Conservation (phyloP, 2,888 invertebrate genomes). For the Poecilus cupreus region DNA sequence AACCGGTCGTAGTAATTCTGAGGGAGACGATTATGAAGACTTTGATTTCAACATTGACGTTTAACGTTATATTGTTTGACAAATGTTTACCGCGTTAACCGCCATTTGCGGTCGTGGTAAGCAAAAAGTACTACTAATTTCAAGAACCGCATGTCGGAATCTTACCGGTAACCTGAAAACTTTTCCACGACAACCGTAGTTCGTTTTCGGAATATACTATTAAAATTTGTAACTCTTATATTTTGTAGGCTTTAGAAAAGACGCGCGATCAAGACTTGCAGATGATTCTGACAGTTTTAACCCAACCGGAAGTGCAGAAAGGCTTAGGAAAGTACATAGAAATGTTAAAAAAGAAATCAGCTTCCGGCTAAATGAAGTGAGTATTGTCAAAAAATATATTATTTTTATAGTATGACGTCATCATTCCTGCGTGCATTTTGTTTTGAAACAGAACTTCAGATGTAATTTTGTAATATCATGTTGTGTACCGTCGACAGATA, state of each 20-base stretch:
- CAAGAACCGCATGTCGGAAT: no score
- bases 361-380: slow-evolving; percentile 43
- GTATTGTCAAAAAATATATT: slow-evolving; percentile 1
- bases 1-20: no score
- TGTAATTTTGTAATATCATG: neutral
- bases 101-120: no score
- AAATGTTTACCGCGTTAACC: no score
- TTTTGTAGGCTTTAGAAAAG: slow-evolving; percentile 73
- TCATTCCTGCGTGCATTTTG: slow-evolving; percentile 53
- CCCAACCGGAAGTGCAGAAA: slow-evolving; percentile 82
- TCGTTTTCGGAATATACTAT: no score
- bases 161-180: no score
- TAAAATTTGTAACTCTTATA: neutral
- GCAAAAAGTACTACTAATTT: no score
- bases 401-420: slow-evolving; percentile 52
- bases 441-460: neutral
- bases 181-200: no score
- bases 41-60: no score
- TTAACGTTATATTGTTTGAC: no score
- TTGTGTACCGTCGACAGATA: neutral
- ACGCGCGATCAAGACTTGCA: slow-evolving; percentile 80
- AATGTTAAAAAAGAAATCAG: slow-evolving; percentile 79
- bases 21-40: no score
- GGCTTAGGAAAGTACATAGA: slow-evolving; percentile 83
- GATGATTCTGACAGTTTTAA: slow-evolving; percentile 77